phyloP scores from a whole-genome alignment of 1,140 invertebrate species.

The Pseudoatta argentina region DNA sequence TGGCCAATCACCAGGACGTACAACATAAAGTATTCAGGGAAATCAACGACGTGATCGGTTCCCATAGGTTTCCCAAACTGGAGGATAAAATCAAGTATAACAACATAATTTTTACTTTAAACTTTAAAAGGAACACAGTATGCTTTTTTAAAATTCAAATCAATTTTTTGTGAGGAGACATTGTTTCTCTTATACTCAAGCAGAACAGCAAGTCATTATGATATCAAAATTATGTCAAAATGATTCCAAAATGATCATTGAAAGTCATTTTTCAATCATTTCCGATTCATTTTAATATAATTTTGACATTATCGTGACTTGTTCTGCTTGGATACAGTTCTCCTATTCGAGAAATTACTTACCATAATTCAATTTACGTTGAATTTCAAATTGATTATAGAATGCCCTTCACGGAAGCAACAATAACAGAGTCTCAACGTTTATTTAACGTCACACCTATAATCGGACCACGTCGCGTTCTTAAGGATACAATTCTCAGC shows the following conservation, averaged over 20 bases:
- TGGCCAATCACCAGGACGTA: constrained; percentile 89
- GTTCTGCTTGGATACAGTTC: too few relatives aligned
- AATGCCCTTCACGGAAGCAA: constrained; percentile 89
- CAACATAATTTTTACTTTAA: neutral
- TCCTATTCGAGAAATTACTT: neutral
- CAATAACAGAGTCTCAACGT: constrained; percentile 89
- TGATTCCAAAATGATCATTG: too few relatives aligned
- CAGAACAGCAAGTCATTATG: too few relatives aligned
- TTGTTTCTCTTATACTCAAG: neutral
- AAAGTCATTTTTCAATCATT: too few relatives aligned
- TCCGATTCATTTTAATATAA: too few relatives aligned
- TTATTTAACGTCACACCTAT: constrained; percentile 89
- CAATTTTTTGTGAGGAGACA: neutral
- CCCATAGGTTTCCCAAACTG: constrained; percentile 79
- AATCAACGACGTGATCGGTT: constrained; percentile 87
- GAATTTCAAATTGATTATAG: constrained; percentile 79
- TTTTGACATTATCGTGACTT: too few relatives aligned
- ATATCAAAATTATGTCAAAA: too few relatives aligned
- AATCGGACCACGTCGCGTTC: constrained; percentile 89
- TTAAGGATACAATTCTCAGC: constrained; percentile 87
- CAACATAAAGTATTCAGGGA: constrained; percentile 90
- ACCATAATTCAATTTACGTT: neutral
- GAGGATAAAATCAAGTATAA: constrained; percentile 83
- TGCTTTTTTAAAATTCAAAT: too few relatives aligned
- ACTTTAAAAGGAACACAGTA: neutral